Percentiles rank a stretch among this genome's conserved stretches.
Conservation (phyloP, 2,113 vertebrate species). For the Meles meles region DNA sequence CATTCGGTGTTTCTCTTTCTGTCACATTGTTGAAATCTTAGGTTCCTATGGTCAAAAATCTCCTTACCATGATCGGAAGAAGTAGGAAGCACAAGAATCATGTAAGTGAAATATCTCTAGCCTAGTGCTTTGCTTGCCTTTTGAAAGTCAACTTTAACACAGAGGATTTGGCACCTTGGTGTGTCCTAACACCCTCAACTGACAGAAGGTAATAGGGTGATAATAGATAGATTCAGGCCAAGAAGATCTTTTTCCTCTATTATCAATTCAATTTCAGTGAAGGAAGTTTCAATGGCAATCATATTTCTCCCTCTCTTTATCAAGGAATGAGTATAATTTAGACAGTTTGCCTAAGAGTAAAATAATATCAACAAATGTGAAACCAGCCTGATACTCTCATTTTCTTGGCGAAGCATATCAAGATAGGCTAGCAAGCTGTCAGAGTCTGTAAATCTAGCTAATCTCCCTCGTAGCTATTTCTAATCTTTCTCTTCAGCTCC, state of each 20-base stretch:
- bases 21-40: not conserved
- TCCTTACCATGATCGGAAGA: not conserved
- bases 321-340: not conserved
- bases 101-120: not conserved
- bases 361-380: constrained; percentile 13
- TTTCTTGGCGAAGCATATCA: not conserved
- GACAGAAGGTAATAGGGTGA: not conserved
- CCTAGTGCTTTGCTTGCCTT: not conserved
- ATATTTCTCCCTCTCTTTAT: not conserved
- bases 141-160: not conserved
- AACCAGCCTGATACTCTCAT: not conserved
- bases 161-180: not conserved
- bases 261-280: not conserved
- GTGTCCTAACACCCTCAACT: not conserved
- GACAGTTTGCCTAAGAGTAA: not conserved
- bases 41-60: not conserved
- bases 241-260: not conserved
- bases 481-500: not conserved
- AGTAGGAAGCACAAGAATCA: not conserved
- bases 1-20: not conserved
- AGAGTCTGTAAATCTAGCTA: not conserved
- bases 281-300: not conserved
- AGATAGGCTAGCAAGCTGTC: not conserved
- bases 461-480: not conserved
- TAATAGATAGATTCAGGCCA: not conserved